Percentiles rank a stretch among this genome's conserved stretches.
phyloP scores from a whole-genome alignment of 2,113 vertebrate genomes.

The Periophthalmus modestus region DNA sequence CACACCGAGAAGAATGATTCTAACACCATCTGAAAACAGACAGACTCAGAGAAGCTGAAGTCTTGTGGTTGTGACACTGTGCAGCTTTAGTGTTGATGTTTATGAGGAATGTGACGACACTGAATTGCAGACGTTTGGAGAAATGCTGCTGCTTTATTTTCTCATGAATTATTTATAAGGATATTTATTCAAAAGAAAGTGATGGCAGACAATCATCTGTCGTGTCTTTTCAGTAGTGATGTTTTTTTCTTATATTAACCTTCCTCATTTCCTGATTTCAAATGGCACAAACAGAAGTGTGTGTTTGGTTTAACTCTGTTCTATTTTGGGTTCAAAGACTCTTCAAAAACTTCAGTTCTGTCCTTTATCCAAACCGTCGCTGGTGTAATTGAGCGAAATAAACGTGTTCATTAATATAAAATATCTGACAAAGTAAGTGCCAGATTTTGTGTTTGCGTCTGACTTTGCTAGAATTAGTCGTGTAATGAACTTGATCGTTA shows the following conservation, averaged over 20 bases:
- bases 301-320: no score
- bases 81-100: not conserved
- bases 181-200: slow-evolving; percentile 20
- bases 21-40: slow-evolving; percentile 3
- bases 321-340: no score
- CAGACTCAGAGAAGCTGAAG: not conserved
- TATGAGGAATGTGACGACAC: not conserved
- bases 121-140: not conserved
- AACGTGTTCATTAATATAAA: no score
- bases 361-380: no score
- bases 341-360: no score
- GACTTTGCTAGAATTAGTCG: not conserved
- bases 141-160: slow-evolving; percentile 34
- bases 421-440: no score
- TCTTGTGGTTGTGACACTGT: not conserved
- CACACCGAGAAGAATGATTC: not conserved
- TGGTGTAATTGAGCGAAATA: no score
- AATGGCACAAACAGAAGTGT: no score
- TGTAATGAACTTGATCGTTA: not conserved
- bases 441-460: no score
- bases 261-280: no score
- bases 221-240: not conserved
- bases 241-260: no score
- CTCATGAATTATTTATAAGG: slow-evolving; percentile 37
- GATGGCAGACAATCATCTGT: not conserved